Conservation (phyloP, 2,888 invertebrate genomes). For the Agrenia bidenticulata region DNA sequence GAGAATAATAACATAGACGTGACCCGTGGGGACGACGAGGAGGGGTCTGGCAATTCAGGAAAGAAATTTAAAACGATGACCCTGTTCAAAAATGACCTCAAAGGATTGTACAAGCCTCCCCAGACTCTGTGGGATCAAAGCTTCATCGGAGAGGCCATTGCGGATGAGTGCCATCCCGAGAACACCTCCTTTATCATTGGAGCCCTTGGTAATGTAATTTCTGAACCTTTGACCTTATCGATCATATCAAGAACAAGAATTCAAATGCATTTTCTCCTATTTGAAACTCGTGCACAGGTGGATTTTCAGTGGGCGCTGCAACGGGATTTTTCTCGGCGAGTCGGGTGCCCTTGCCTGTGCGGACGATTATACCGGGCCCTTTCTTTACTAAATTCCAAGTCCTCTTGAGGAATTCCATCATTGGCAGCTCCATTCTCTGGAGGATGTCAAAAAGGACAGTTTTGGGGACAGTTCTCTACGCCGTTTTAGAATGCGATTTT, state of each 20-base stretch:
- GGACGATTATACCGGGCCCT: conserved; percentile 19
- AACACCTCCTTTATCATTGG: conserved; percentile 32
- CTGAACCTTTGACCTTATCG: too few relatives aligned
- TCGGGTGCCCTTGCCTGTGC: conserved; percentile 28
- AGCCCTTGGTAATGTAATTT: conserved; percentile 27
- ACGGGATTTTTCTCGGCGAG: conserved; percentile 36
- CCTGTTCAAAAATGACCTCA: conserved; percentile 30
- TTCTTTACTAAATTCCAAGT: conserved; percentile 17
- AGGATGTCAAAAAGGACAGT: conserved; percentile 29
- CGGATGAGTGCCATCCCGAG: conserved; percentile 35
- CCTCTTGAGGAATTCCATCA: conserved; percentile 24
- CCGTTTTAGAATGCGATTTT: conserved; percentile 43
- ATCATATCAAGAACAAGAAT: too few relatives aligned
- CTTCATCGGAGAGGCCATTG: conserved; percentile 29
- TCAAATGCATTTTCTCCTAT: too few relatives aligned
- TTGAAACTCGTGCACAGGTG: conserved; percentile 11
- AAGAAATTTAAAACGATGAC: conserved; percentile 23
- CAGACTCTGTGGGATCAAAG: conserved; percentile 32
- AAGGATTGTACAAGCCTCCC: conserved; percentile 30
- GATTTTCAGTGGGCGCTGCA: conserved; percentile 22
- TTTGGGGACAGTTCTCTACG: conserved; percentile 31
- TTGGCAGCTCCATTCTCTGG: conserved; percentile 32
- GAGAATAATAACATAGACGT: too few relatives aligned
- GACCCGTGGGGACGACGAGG: too few relatives aligned
- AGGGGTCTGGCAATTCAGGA: too few relatives aligned